Conservation (phyloP, 2,113 vertebrate genomes). For the Tonatia bakeri region DNA sequence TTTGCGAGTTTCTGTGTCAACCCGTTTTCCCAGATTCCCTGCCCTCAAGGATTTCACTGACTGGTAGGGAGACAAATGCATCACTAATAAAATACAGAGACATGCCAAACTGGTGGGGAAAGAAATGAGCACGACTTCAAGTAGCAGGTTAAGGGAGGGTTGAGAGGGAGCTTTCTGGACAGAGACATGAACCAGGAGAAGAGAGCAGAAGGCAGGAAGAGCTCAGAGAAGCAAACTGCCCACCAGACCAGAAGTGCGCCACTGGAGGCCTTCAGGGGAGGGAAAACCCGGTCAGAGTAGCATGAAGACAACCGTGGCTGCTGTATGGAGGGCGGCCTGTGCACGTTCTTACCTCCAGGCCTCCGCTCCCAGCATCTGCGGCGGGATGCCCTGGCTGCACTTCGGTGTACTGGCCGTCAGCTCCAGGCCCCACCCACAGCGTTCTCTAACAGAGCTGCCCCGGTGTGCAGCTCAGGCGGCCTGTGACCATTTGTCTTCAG, state of each 20-base stretch:
- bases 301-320: background rate
- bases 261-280: background rate
- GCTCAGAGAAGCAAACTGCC: background rate
- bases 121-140: background rate
- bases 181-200: background rate
- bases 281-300: background rate
- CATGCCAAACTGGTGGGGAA: background rate
- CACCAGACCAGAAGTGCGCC: background rate
- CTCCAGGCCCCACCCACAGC: fast-evolving
- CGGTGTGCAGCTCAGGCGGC: background rate
- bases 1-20: background rate
- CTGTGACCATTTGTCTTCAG: background rate
- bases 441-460: background rate
- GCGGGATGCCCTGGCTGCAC: background rate
- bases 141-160: background rate
- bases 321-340: fast-evolving
- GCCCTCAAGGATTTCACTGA: background rate
- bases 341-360: fast-evolving
- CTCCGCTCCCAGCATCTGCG: background rate
- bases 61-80: background rate
- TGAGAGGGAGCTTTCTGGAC: background rate
- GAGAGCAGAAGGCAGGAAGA: background rate
- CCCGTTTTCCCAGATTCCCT: background rate
- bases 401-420: no score
- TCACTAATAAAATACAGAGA: background rate